These are phyloP conservation scores for Neotoxoptera formosana DNA, from an alignment of 1,140 invertebrate species.

Conservation along the genomic window DNA sequence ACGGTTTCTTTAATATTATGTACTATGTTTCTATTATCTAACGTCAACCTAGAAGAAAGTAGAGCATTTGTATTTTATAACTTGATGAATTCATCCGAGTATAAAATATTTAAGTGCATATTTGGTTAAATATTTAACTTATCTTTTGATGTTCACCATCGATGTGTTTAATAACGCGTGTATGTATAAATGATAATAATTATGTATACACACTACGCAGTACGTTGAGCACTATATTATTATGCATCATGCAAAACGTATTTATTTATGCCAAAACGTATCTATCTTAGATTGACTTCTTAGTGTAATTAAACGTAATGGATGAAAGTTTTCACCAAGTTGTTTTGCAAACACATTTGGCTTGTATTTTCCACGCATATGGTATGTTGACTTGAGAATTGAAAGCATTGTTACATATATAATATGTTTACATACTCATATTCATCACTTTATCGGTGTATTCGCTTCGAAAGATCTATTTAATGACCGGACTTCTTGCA, in stretches of 20 bases:
- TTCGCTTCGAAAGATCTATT: conserved; percentile 5
- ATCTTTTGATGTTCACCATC: no score
- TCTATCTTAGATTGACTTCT: conserved; percentile 6
- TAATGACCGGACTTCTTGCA: not conserved
- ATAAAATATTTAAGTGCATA: no score
- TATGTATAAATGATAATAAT: not conserved
- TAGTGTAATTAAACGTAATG: not conserved
- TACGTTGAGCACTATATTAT: no score
- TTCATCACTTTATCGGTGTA: not conserved
- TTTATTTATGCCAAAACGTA: not conserved
- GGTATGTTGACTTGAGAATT: not conserved
- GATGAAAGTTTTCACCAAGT: conserved; percentile 24
- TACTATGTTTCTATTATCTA: no score
- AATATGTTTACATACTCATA: not conserved
- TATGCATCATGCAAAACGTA: not conserved
- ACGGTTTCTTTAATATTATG: no score
- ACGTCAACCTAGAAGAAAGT: no score
- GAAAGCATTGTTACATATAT: not conserved
- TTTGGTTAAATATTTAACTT: not conserved
- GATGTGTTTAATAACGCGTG: not conserved
- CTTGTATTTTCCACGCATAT: not conserved
- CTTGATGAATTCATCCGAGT: no score
- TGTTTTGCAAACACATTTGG: not conserved
- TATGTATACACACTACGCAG: no score
- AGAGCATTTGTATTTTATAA: no score